Evolutionary conservation across 2,888 invertebrate species (phyloP), one percentile per base, ranked within the genome.

Genomic region (Charanyca ferruginea): DNA sequence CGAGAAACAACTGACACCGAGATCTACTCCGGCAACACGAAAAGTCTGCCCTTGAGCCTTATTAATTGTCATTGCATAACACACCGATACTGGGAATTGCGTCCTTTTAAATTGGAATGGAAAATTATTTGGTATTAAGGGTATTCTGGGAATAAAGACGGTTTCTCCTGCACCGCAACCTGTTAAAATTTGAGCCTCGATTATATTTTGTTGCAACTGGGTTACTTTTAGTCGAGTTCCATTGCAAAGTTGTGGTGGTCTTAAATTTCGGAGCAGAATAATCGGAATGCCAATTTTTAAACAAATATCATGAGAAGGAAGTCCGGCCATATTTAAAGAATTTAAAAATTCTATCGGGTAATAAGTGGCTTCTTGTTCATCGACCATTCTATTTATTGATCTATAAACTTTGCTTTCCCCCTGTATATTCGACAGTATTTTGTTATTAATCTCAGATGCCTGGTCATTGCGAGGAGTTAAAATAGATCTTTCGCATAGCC

Each of bases 321-420:
- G 73, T 44, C 80, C 76, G 42, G 77, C 53, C 22, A 61, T 52
- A 61, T 58, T 76, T 47, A 79, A 71, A 64, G 79, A 78, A 52
- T 73, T 73, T 60, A 76, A 71, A 76, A 81, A 83, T 62, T 77
- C 76, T 55, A 77, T 59, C 20, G 81, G 71, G 55, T 81, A 78
- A 52, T 64, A 69, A 45, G 78, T 80, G 58, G 76, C 67, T 35
- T 64, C 66, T 48, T 72, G 48, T 60, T 73, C 44, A 51, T 83
- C 68, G 9, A 73, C 48, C 47, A 77, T 55, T 62, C 58, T 69
- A 49, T 73, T 66, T 28, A 77, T 63, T 18, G 66, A 71, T 32
- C 4, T 59, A 57, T 68, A 64, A 13, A 45, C 55, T 49, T 47
- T 53, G 25, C n/a, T 55, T 45, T 68, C 64, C 32, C 57, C 66